A percentile compares a stretch with the other conserved stretches of the same genome.
These are phyloP conservation scores for Ophiodon elongatus DNA, from an alignment of 2,113 vertebrate species.

Conservation along the genomic window DNA sequence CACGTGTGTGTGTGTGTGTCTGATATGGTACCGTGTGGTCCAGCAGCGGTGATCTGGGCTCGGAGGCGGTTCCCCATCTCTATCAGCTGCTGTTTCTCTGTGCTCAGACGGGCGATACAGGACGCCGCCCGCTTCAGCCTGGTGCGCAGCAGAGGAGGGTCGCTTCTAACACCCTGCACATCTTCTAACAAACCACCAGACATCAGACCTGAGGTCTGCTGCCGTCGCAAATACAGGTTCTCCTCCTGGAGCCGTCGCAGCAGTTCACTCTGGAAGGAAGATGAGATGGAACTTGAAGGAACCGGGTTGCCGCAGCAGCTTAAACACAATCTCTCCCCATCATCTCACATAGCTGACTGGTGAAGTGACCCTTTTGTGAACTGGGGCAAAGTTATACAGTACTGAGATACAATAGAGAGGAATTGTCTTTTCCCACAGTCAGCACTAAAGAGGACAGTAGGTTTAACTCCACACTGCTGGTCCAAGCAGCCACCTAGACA, in stretches of 20 bases:
- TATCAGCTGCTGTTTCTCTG: constrained; percentile 89
- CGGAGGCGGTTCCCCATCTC: constrained; percentile 90
- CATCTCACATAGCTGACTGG: neutral
- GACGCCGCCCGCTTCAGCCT: constrained; percentile 86
- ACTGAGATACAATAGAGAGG: neutral
- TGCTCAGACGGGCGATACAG: constrained; percentile 83
- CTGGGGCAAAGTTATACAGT: neutral
- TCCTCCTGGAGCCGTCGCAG: constrained; percentile 62
- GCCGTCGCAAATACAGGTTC: constrained; percentile 56
- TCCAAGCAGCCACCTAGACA: neutral
- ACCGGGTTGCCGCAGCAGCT: neutral
- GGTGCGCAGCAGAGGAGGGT: constrained; percentile 58
- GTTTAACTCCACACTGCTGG: neutral
- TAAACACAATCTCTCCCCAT: neutral
- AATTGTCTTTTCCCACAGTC: neutral
- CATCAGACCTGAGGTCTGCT: constrained; percentile 39
- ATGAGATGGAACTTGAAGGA: neutral
- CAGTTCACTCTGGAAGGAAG: constrained; percentile 68
- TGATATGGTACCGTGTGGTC: constrained; percentile 76
- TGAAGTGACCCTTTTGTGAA: neutral
- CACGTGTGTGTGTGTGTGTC: neutral
- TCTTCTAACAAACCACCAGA: neutral
- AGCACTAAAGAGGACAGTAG: neutral
- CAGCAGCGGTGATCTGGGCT: constrained; percentile 73
- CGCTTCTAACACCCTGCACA: neutral